Percentiles rank a stretch among this genome's conserved stretches.
Evolutionary conservation across 2,113 vertebrate species (phyloP).

Genomic region (Melanerpes formicivorus): DNA sequence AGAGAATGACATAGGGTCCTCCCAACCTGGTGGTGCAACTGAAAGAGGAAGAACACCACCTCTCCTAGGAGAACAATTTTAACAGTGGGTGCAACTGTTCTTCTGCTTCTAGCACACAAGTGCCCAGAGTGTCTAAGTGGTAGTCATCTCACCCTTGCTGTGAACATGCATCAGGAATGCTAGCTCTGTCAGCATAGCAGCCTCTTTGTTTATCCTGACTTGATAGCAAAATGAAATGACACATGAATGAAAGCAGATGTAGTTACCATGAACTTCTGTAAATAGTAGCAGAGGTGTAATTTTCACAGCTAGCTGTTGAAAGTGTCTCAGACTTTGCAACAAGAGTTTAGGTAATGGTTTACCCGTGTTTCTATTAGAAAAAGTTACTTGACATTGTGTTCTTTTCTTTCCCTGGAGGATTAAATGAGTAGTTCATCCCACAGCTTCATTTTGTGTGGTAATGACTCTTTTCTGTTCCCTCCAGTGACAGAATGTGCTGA

Average conservation of each 20-base stretch:
- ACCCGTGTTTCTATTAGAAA: background rate
- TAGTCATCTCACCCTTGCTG: background rate
- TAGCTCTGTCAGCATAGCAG: background rate
- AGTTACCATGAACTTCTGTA: background rate
- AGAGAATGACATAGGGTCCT: background rate
- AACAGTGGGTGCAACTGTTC: background rate
- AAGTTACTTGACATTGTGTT: background rate
- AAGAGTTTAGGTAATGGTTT: background rate
- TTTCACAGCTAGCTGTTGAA: background rate
- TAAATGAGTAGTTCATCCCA: background rate
- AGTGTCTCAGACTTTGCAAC: background rate
- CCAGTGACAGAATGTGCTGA: slow-evolving; percentile 85
- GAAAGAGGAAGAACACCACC: background rate
- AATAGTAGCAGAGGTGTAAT: background rate
- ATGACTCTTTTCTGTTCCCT: background rate
- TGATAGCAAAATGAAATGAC: background rate
- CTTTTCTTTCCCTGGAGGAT: background rate
- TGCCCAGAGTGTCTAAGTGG: background rate
- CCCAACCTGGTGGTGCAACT: background rate
- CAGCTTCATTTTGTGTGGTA: background rate
- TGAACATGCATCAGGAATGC: accelerated
- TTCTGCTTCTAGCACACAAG: accelerated
- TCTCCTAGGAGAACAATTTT: background rate
- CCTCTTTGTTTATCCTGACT: background rate
- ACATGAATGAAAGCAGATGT: background rate